Evolutionary conservation across 1,140 invertebrate genomes (phyloP), one percentile per base, ranked within the genome.

Genomic region (Lepidostoma basale): DNA sequence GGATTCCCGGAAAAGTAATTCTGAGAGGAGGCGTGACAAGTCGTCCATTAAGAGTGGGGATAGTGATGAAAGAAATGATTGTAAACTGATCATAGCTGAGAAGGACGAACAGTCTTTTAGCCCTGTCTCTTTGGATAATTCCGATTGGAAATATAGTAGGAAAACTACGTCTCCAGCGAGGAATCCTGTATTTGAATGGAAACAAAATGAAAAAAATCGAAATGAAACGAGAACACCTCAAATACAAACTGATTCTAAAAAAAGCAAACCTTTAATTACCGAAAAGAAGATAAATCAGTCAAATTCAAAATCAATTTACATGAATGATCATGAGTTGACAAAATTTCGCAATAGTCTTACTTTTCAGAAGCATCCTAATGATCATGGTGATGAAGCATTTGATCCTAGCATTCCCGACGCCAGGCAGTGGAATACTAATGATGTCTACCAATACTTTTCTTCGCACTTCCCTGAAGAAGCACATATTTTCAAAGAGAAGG

Each of bases 361-460:
- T 14, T 68, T 52, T 40, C 33, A 54, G 33, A 63, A 62, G 23
- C 62, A 69, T 45, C 71, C 67, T 6, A 45, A 62, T 33, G 42
- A 69, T 33, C 22, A 39, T 26, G 76, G 78, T 28, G 78, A 82
- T 62, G 65, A 74, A 18, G 74, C 77, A 6, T 85, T 90, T 62
- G 89, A 90, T 79, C 85, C 86, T 22, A 85, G 81, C 68, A 89
- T 92, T 75, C 92, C 92, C 16, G 91, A 94, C 81, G 90, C 91
- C 9, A 86, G 87, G 0, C 84, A 88, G 74, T 96, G 93, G 93
- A 88, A 88, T 3, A 86, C 88, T 6, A 88, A 91, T 67, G 90
- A 96, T 78, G 93, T 96, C 1, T 91, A 89, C 76, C 83, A 88
- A 16, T 95, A 93, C 81, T 92, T 95, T 76, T 82, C 82, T 5